Evolutionary conservation across 2,888 invertebrate species (phyloP), one percentile per base, ranked within the genome.

Genomic region (Tethea ocularis): DNA sequence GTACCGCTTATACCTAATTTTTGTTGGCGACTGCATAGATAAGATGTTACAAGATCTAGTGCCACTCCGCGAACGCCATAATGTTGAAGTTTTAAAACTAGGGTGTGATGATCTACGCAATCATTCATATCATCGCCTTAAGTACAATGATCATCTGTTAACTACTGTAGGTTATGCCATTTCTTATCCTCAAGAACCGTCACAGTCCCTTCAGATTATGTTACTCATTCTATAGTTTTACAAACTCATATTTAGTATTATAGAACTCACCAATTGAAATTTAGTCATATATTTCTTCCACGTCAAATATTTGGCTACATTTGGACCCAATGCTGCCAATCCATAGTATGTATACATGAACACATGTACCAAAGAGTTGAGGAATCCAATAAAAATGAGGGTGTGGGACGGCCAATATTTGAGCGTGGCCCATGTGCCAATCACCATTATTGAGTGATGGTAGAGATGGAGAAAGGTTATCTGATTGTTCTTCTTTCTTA

Each of bases 381-480:
- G 83, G 67, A 96, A 92, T 0, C 96, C 96, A 51, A 96, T 94
- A 68, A 96, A 94, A 6, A 95, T 93, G 0, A 96, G 95, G 58
- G 96, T 96, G 23, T 96, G 96, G 41, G 96, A 96, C 56, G 97
- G 96, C 61, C 96, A 93, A 80, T 95, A 97, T 83, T 96, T 96
- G 26, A 96, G 85, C 66, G 95, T 95, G 6, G 95, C 94, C 97
- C 97, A 97, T 0, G 95, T 95, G 71, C 96, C 95, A 38, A 96
- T 78, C 67, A 96, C 96, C 87, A 96, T 97, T 57, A 95, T 84
- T 0, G 95, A 93, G 78, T 98, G 98, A 84, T 98, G 98, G 78
- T 98, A 98, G 1, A 98, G 95, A 80, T 98, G 98, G 26, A 98
- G 94, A 77, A 97, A 97, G 0, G 97, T 95, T 0, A 98, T 95